These are phyloP conservation scores for Neosilurus mollespiculum DNA, from an alignment of 2,797 vertebrate species.

Conservation along the genomic window DNA sequence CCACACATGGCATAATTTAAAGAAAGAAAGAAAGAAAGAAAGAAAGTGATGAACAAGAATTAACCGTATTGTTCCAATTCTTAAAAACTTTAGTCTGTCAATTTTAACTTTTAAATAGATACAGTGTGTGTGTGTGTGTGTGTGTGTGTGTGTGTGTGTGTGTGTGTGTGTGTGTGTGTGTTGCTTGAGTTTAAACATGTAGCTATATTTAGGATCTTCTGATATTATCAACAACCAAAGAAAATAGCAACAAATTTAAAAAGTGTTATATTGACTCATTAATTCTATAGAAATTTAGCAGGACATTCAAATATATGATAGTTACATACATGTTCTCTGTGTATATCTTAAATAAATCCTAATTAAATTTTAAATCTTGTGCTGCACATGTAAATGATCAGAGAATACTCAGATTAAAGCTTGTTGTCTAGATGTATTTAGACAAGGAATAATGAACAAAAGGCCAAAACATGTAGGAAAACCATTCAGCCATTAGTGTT, in stretches of 20 bases:
- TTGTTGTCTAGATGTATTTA: neutral
- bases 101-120: too few species aligned
- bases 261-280: neutral
- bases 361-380: neutral
- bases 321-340: neutral
- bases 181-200: neutral
- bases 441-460: neutral
- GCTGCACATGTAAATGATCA: slow-evolving; percentile 6
- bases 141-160: too few species aligned
- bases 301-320: neutral
- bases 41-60: neutral
- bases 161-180: neutral
- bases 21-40: neutral
- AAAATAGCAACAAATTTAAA: neutral
- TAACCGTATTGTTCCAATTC: neutral
- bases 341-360: neutral
- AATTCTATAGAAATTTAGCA: neutral
- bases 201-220: neutral
- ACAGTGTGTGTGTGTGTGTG: neutral
- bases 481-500: neutral
- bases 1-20: neutral
- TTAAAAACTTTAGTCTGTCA: neutral
- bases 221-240: neutral
- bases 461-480: neutral
- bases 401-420: neutral